Base-by-base conservation (phyloP, 2,888 invertebrate species). In the Cactoblastis cactorum region DNA sequence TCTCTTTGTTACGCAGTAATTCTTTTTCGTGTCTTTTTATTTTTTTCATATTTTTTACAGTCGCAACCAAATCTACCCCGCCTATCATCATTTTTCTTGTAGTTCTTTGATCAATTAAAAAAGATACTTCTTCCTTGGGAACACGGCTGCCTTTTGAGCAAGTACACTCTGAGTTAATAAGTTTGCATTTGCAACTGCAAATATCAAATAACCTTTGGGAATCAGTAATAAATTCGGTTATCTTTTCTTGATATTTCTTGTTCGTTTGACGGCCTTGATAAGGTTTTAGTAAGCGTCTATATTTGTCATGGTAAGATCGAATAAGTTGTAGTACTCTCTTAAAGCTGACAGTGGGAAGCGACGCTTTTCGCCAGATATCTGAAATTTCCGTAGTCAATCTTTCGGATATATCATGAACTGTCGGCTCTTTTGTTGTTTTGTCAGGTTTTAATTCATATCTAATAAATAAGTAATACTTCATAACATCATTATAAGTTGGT, bases 221-320 rank as follows among this genome's bases (percentile, higher is more conserved):
- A 12, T 52, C 48, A 9, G 24, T 3, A 14, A 37, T 12, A 33
- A 51, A 51, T 46, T 12, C 32, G 24, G 32, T 41, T 28, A 47
- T 51, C 38, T 47, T 51, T 46, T 51, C 34, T 51, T 47, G 51
- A 19, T 46, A 51, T 15, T 51, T 51, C 0, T 14, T 51, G 51
- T 51, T 51, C 12, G 47, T 51, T 45, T 51, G 47, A 47, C 39
- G 51, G 37, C 51, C 51, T 39, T 47, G 51, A 51, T 51, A 47
- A 19, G 47, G 39, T 51, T 51, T 45, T 18, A 51, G 4, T 49
- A 49, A 49, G 39, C 49, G 11, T 39, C 49, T 49, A 11, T 49
- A 49, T 50, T 50, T 50, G 45, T 50, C 50, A 34, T 50, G 50
- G 22, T 50, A 50, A 17, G 35, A 17, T 2, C 50, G 50, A 50